Evolutionary conservation across 1,140 invertebrate genomes (phyloP), one percentile per base, ranked within the genome.

Genomic region (Drosophila aff.): DNA sequence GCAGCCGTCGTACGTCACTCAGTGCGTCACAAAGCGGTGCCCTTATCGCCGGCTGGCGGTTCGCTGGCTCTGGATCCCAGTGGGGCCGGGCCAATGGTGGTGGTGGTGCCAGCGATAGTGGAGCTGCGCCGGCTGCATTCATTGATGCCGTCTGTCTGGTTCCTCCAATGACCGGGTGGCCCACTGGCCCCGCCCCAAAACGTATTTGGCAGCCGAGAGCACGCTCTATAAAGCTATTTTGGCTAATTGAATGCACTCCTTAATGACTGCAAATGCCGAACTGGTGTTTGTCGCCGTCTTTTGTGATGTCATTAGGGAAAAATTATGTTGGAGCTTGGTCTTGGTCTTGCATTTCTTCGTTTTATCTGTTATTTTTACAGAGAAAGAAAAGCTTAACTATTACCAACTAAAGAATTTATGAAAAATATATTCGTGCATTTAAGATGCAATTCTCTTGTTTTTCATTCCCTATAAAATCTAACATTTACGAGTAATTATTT

Each of bases 231-330:
- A 28, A 53, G 64, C 15, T 68, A 63, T 60, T 44, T 55, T 49
- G 71, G 64, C 75, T 77, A 77, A 77, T 81, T 72, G 41, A 65
- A 58, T 77, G 73, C 65, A 82, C 61, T 74, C 57, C 55, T 28
- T 59, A 75, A 75, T 49, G 76, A 23, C 59, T 43, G 60, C 53
- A 9, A 59, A 55, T 59, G 8, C 31, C 31, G 4, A 31, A 31
- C 31, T 31, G 31, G 31, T 9, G 33, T 57, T 43, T 4, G 26
- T 52, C n/a, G 46, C 18, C 46, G 26, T 63, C 23, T 33, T 62
- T 66, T 63, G 62, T 52, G 38, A 38, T 23, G 57, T 49, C 49
- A 75, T 76, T 73, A 49, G 28, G 58, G 41, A 52, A 55, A 79
- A 67, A 60, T 80, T 40, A 62, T 81, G 79, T 62, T 81, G 68